Conservation (phyloP, 2,888 invertebrate species). For the Dryococelus australis region DNA sequence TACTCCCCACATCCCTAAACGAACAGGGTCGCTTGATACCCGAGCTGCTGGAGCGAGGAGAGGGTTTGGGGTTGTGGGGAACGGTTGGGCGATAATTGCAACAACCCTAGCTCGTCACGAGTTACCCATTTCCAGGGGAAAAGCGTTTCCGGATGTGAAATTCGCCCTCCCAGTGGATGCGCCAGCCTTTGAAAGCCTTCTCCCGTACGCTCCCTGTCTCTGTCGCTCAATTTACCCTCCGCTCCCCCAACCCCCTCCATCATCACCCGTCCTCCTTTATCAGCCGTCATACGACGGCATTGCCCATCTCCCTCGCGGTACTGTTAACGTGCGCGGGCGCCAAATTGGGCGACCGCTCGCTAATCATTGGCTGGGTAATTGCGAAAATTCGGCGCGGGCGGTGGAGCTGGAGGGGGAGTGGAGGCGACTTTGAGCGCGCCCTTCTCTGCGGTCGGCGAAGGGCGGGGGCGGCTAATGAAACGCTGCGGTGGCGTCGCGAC, state of each 20-base stretch:
- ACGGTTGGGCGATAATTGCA: neutral
- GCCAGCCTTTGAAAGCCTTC: neutral
- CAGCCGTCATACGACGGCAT: neutral
- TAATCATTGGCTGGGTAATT: slow-evolving; percentile 16
- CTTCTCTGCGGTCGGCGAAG: neutral
- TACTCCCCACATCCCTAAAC: neutral
- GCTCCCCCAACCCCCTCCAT: neutral
- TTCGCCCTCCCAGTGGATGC: neutral
- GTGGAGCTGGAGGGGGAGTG: neutral
- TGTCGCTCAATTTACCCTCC: neutral
- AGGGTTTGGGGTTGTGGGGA: neutral
- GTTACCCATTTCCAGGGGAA: neutral
- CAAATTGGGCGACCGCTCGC: slow-evolving; percentile 10
- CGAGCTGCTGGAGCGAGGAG: neutral
- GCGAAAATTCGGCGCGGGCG: neutral
- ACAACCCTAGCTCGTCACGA: slow-evolving; percentile 1
- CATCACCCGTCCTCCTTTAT: neutral
- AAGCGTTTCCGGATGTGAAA: slow-evolving; percentile 11
- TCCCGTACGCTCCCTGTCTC: neutral
- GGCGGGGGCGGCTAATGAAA: neutral
- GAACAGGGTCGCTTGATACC: neutral
- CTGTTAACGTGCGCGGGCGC: neutral
- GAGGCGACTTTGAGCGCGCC: neutral
- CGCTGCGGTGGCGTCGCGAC: slow-evolving; percentile 13
- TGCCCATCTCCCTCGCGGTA: neutral